Percentiles rank a stretch among this genome's conserved stretches.
phyloP scores from a whole-genome alignment of 2,113 vertebrate genomes.

The Anthoscopus minutus region DNA sequence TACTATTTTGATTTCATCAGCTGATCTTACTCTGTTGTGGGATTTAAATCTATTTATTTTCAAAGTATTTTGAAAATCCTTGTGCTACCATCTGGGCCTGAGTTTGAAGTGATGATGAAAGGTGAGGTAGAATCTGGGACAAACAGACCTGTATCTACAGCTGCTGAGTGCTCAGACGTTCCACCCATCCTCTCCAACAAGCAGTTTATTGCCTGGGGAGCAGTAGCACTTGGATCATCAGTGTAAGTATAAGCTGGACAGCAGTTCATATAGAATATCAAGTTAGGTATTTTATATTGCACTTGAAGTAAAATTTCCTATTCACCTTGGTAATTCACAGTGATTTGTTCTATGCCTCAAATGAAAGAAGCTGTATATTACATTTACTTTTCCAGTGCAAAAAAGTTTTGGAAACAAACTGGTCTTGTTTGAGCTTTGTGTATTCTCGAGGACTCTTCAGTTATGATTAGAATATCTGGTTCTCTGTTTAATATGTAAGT shows the following conservation, averaged over 20 bases:
- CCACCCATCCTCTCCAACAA: constrained; percentile 93
- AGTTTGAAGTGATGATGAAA: constrained; percentile 89
- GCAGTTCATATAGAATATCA: background rate
- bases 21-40: background rate
- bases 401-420: background rate
- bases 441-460: background rate
- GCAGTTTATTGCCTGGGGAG: constrained; percentile 91
- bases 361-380: background rate
- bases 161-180: constrained; percentile 55
- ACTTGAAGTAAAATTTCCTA: background rate
- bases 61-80: constrained; percentile 85
- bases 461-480: background rate
- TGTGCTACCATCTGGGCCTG: constrained; percentile 89
- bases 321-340: background rate
- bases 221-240: constrained; percentile 83
- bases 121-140: constrained; percentile 69
- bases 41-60: background rate
- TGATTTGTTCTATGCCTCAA: background rate
- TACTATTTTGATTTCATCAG: background rate
- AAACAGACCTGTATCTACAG: constrained; percentile 23
- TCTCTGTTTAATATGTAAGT: background rate
- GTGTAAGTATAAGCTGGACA: constrained; percentile 76
- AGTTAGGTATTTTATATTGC: background rate
- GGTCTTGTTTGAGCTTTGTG: background rate
- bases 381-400: background rate